Base-by-base conservation (phyloP, 1,140 invertebrate species). In the Ooceraea biroi region DNA sequence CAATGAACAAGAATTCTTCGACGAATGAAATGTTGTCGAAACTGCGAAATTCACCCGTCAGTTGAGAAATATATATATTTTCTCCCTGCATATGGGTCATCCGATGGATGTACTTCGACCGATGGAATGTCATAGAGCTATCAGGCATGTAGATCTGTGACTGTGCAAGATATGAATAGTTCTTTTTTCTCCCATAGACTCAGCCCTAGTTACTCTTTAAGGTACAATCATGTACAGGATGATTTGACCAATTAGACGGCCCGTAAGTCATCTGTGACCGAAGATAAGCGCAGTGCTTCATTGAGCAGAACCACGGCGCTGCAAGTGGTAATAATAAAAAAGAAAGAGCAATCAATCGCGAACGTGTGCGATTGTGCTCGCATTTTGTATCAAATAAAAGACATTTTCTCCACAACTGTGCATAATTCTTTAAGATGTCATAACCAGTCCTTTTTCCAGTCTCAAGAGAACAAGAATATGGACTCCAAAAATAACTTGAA, bases 301-400 rank as follows among this genome's bases (percentile, higher is more conserved):
- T 48, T 41, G 41, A 7, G 41, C 25, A 7, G 41, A 48, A 17
- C n/a, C 60, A 14, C 14, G 4, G 52, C 61, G 30, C 48, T 48
- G 69, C 30, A n/a, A 46, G 25, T 27, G 69, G 22, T 74, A 73
- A 73, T 11, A 27, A 72, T 30, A 61, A 25, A 60, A 60, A 44
- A 61, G 30, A 36, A 73, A 11, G 73, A 27, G 36, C 25, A 60
- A 46, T 77, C 52, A 73, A 22, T 68, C 48, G 61, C 82, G 61
- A 80, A 25, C 41, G 30, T 77, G 73, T 25, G 52, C 63, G 63
- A 57, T 41, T 41, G 41, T 68, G 73, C 74, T 83, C 69, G 82
- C 82, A 77, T 83, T 83, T 83, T 83, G 52, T 83, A 83, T 83
- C 44, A 48, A 83, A 83, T 83, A 83, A 83, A 83, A 50, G n/a